Evolutionary conservation across 2,888 invertebrate genomes (phyloP).

Genomic region (Entomobrya proxima): DNA sequence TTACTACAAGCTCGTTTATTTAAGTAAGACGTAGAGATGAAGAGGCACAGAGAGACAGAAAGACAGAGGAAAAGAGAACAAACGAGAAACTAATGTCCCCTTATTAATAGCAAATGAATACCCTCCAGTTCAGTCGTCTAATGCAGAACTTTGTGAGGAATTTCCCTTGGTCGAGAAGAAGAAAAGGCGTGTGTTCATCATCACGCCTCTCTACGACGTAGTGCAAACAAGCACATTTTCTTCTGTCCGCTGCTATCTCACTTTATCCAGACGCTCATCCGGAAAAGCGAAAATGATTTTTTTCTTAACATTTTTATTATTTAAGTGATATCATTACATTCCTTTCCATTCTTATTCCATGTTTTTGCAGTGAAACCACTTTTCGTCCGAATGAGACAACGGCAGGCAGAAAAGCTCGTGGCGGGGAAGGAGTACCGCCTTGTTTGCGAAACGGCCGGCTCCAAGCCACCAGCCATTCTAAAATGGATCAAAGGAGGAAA

Average conservation of each 20-base stretch:
- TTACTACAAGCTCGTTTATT: conserved; percentile 50
- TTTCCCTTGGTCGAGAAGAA: no score
- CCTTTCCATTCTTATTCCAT: conserved; percentile 68
- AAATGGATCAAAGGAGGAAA: conserved; percentile 94
- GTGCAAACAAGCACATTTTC: neutral
- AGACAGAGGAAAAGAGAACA: no score
- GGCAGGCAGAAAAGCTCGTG: conserved; percentile 84
- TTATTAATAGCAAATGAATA: conserved; percentile 26
- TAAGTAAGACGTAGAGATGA: conserved; percentile 28
- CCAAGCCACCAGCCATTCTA: conserved; percentile 87
- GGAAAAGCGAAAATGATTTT: neutral
- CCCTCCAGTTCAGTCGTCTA: neutral
- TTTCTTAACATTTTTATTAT: conserved; percentile 8
- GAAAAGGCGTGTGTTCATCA: neutral
- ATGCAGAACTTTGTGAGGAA: no score
- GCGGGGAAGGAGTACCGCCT: conserved; percentile 91
- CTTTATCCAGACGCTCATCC: neutral
- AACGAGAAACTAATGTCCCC: conserved; percentile 36
- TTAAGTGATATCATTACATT: conserved; percentile 9
- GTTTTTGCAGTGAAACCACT: conserved; percentile 89
- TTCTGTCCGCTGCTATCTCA: neutral
- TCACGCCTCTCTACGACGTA: neutral
- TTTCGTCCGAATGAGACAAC: conserved; percentile 88
- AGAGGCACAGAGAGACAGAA: conserved; percentile 3
- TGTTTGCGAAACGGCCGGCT: conserved; percentile 91